Conservation (phyloP, 2,888 invertebrate species). For the Stenodera caucasica region DNA sequence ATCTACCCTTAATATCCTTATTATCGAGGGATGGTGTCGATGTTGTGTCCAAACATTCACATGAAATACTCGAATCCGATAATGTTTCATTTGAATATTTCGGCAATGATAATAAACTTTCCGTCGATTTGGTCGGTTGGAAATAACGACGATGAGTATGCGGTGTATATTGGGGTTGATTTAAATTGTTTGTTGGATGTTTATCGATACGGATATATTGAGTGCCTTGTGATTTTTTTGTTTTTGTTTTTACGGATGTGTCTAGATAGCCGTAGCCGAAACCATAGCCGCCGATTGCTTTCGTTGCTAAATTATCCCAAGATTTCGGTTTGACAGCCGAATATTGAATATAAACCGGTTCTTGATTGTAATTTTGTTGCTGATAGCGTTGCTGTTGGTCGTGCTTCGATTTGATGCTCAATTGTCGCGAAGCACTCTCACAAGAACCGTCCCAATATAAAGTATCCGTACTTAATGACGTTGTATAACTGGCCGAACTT, state of each 20-base stretch:
- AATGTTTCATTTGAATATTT: constrained; percentile 66
- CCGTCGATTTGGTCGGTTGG: constrained; percentile 77
- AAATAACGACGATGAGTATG: constrained; percentile 57
- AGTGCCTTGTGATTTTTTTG: constrained; percentile 37
- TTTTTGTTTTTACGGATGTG: constrained; percentile 53
- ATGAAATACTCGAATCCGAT: constrained; percentile 70
- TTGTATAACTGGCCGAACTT: constrained; percentile 79
- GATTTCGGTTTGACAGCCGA: constrained; percentile 74
- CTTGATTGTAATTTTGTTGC: constrained; percentile 46
- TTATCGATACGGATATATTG: constrained; percentile 46
- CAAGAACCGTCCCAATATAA: constrained; percentile 74
- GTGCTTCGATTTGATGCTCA: constrained; percentile 55
- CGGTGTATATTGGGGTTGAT: constrained; percentile 55
- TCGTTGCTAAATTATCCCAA: constrained; percentile 87
- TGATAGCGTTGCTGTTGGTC: constrained; percentile 53
- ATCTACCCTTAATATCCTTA: constrained; percentile 45
- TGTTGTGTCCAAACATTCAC: constrained; percentile 65
- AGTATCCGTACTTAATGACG: constrained; percentile 84
- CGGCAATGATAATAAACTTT: constrained; percentile 71
- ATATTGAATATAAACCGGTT: constrained; percentile 57
- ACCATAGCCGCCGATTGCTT: constrained; percentile 83
- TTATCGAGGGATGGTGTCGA: constrained; percentile 45
- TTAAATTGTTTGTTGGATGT: constrained; percentile 24
- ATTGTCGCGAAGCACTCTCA: constrained; percentile 53
- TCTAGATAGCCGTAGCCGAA: constrained; percentile 85